Evolutionary conservation across 1,140 invertebrate genomes (phyloP), one percentile per base, ranked within the genome.

Genomic region (Lucilia sericata): DNA sequence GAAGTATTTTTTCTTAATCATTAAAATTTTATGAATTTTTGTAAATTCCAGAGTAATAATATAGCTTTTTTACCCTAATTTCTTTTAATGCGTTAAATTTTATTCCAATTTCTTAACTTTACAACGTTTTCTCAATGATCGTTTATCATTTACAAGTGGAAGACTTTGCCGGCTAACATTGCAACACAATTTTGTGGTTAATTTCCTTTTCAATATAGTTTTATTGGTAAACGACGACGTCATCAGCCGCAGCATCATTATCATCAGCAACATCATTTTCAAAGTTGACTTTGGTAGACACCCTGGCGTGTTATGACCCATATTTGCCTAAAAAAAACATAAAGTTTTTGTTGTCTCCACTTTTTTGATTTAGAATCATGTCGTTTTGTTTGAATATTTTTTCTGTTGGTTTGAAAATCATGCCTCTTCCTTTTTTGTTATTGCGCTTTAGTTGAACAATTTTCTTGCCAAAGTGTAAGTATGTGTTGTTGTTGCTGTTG

Each of bases 221-320:
- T 25, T 2, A 19, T 70, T 1, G 25, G n/a, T 21, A 17, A 60
- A 60, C 55, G 5, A 60, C n/a, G n/a, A 0, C 55, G 55, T 60
- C 14, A 60, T 60, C 14, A n/a, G n/a, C 14, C 2, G 13, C 55
- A 60, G 14, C 14, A 60, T 60, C 55, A 60, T 60, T n/a, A 60
- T 60, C 25, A 30, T 30, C 25, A 30, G 25, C 25, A 30, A 30
- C 17, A 42, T 19, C 75, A 36, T 76, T 36, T 78, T 47, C n/a
- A 2, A 42, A 42, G 42, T 42, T 80, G 42, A 19, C 76, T 49
- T 49, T 80, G 47, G 76, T 19, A 80, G 76, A 80, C 76, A 80
- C 76, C 76, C 76, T 25, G 76, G 76, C 76, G 76, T 80, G 76
- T 80, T 80, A 49, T 80, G 76, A 80, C 76, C 76, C 42, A 80